Percentiles rank a stretch among this genome's conserved stretches.
Evolutionary conservation across 2,113 vertebrate species (phyloP).

Genomic region (Parotia lawesii): DNA sequence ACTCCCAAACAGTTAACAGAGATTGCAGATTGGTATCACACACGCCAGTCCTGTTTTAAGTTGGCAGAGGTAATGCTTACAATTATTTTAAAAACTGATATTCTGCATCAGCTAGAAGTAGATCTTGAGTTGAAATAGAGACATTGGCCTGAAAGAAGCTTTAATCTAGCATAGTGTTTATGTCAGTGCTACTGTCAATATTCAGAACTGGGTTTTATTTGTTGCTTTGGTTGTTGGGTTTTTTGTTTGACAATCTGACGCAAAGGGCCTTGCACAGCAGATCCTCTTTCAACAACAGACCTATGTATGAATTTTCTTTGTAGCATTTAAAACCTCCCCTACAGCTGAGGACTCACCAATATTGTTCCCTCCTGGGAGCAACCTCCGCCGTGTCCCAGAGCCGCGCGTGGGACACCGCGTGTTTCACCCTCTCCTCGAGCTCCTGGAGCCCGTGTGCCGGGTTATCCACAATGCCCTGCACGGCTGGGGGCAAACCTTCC

Average conservation of each 20-base stretch:
- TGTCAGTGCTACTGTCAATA: not conserved
- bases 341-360: constrained; percentile 75
- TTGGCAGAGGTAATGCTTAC: not conserved
- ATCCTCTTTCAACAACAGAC: not conserved
- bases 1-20: not conserved
- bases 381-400: constrained; percentile 82
- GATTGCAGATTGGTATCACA: not conserved
- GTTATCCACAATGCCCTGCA: constrained; percentile 65
- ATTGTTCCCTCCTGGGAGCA: constrained; percentile 70
- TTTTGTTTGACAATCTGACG: not conserved
- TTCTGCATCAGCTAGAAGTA: not conserved
- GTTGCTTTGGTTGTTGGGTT: not conserved
- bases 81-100: not conserved
- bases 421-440: constrained; percentile 76
- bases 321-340: not conserved
- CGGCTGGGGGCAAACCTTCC: constrained; percentile 77
- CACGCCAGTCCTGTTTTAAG: not conserved
- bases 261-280: not conserved
- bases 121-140: not conserved
- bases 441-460: constrained; percentile 71
- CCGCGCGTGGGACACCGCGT: constrained; percentile 76
- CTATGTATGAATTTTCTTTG: accelerated
- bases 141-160: not conserved
- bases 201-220: not conserved
- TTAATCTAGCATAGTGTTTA: not conserved